Percentiles rank a stretch among this genome's conserved stretches.
Evolutionary conservation across 1,140 invertebrate species (phyloP).

Genomic region (Macrocentrus cingulum): DNA sequence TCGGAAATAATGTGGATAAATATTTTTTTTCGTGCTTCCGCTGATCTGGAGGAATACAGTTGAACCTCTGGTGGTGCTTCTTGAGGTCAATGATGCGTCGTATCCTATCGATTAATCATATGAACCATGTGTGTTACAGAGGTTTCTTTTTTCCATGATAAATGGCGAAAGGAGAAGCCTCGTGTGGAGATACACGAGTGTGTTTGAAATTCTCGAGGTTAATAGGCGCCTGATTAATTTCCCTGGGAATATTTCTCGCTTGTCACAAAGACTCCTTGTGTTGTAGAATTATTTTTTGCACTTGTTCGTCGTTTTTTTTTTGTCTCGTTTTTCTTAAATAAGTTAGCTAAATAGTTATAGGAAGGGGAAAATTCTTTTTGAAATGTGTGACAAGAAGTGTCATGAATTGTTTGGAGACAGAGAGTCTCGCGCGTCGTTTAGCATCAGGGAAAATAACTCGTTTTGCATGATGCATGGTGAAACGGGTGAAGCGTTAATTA

Average conservation of each 20-base stretch:
- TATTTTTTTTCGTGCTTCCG: neutral
- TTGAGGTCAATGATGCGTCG: constrained; percentile 25
- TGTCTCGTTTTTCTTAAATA: no score
- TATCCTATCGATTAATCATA: constrained; percentile 23
- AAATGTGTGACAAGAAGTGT: neutral
- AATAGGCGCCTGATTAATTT: constrained; percentile 16
- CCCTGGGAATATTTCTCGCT: constrained; percentile 3
- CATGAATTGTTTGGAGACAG: neutral
- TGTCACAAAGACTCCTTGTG: neutral
- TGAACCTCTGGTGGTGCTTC: no score
- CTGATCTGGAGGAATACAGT: neutral
- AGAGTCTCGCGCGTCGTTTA: neutral
- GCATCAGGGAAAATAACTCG: neutral
- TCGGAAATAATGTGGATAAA: neutral
- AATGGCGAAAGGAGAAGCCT: constrained; percentile 10
- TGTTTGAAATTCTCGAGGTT: constrained; percentile 2
- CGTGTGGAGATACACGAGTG: neutral
- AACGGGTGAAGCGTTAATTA: constrained; percentile 39
- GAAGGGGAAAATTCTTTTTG: neutral
- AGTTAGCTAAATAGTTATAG: no score
- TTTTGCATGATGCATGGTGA: constrained; percentile 22
- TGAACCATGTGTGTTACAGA: constrained; percentile 2
- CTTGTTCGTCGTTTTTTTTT: neutral
- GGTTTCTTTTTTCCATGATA: constrained; percentile 13
- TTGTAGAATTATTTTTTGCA: neutral